A percentile compares a stretch with the other conserved stretches of the same genome.
Evolutionary conservation across 2,113 vertebrate species (phyloP).

Genomic region (Seriola dumerili): DNA sequence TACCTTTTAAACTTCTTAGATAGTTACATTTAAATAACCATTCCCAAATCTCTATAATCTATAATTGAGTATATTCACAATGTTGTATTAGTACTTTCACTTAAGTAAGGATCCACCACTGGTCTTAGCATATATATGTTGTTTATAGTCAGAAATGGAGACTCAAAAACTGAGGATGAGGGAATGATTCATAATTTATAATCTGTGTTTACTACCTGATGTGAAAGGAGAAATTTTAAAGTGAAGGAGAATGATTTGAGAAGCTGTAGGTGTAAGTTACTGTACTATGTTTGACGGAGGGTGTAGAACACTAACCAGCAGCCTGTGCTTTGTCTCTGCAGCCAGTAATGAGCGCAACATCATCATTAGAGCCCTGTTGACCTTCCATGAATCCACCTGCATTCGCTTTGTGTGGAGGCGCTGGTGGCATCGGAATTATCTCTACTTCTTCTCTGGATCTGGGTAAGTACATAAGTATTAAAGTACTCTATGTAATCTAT

Average conservation of each 20-base stretch:
- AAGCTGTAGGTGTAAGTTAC: background rate
- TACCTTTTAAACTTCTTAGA: too few species aligned
- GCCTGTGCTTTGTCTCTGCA: conserved; percentile 15
- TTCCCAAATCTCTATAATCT: too few species aligned
- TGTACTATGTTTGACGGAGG: background rate
- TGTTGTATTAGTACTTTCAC: too few species aligned
- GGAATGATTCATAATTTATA: too few species aligned
- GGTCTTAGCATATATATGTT: too few species aligned
- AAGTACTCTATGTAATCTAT: too few species aligned
- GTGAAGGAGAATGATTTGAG: background rate
- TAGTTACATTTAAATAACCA: too few species aligned
- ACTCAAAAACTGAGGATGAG: too few species aligned
- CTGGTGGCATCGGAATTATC: rapidly evolving
- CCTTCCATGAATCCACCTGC: conserved; percentile 59
- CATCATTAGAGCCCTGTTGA: conserved; percentile 27
- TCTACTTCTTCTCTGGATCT: conserved; percentile 39
- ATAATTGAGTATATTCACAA: too few species aligned
- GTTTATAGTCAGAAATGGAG: too few species aligned
- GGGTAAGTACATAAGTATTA: conserved; percentile 48
- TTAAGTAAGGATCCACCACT: too few species aligned
- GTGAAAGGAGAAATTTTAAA: background rate
- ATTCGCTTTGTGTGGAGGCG: conserved; percentile 46
- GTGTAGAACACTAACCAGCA: too few species aligned
- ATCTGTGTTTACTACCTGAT: background rate
- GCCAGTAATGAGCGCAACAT: rapidly evolving